phyloP scores from a whole-genome alignment of 2,113 vertebrate species.

The Ictidomys tridecemlineatus region DNA sequence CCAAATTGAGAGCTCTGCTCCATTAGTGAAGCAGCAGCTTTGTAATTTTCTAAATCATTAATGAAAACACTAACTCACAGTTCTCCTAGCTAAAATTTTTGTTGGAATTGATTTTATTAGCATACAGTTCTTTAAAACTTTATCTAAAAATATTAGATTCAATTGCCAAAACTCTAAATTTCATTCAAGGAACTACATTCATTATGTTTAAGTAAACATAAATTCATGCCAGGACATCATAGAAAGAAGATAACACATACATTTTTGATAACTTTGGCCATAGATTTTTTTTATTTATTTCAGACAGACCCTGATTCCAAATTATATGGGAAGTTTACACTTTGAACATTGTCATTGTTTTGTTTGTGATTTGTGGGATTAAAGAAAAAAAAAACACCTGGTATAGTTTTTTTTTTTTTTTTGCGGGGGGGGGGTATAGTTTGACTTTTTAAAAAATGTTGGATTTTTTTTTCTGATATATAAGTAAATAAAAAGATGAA shows the following conservation, averaged over 20 bases:
- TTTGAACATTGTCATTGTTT: not conserved
- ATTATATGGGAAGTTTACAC: not conserved
- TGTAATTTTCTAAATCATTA: conserved; percentile 70
- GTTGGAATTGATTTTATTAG: conserved; percentile 61
- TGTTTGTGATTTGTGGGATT: not conserved
- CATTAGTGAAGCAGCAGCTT: conserved; percentile 62
- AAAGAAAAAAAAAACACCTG: not conserved
- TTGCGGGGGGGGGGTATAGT: not conserved
- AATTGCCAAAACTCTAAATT: not conserved
- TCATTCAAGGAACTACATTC: not conserved
- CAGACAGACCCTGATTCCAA: not conserved
- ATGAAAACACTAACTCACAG: conserved; percentile 46
- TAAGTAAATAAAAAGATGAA: conserved; percentile 36
- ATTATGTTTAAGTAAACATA: not conserved
- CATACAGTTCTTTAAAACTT: not conserved
- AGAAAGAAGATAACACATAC: not conserved
- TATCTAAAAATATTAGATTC: not conserved
- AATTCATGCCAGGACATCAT: not conserved
- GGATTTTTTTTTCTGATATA: not conserved
- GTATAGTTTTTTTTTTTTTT: not conserved
- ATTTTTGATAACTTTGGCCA: not conserved
- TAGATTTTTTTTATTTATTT: not conserved
- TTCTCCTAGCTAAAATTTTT: conserved; percentile 53
- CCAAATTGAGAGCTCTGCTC: conserved; percentile 52
- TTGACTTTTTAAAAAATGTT: conserved; percentile 28